Evolutionary conservation across 1,140 invertebrate species (phyloP), one percentile per base, ranked within the genome.

Genomic region (Carcinoscorpius rotundicauda): DNA sequence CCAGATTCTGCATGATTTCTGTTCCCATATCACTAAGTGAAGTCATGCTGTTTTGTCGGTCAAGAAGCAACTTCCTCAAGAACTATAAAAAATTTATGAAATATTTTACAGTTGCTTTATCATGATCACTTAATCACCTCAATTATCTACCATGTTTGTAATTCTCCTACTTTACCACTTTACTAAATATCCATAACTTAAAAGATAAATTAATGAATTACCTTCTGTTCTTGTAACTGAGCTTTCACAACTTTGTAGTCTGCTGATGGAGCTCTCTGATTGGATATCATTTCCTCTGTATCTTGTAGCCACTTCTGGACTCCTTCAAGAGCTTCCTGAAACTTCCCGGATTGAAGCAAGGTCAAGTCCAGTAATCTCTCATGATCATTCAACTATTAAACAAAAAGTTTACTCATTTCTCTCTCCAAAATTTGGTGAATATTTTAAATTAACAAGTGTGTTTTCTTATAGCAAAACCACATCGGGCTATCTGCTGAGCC

Each of bases 161-260:
- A 29, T 29, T 29, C 29, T 29, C 29, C 29, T 29, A 29, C 29
- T 29, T 29, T 29, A 29, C 29, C 29, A 29, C 2, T 29, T 29
- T 29, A 29, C 29, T 29, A 29, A 29, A 29, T 29, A 29, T 29
- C 29, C 29, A 29, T 29, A 29, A 29, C 29, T 29, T 29, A 29
- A 29, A 29, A 29, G 29, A 29, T 2, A 29, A 29, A 29, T 29
- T 29, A 29, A 29, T 29, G 29, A 29, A 29, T 29, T 29, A 29
- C 29, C 29, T 87, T 95, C 74, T 93, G 91, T 74, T 96, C 93
- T 77, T 97, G 93, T 9, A 97, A 73, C 73, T 97, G 93, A 3
- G 92, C 93, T 75, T 97, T 98, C 1, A 96, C 91, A 0, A 98
- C 95, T 78, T 98, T 97, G 76, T 95, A 96, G 73, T 98, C 96